Percentiles rank a stretch among this genome's conserved stretches.
Evolutionary conservation across 2,888 invertebrate species (phyloP).

Genomic region (Hypselothyrea guttata): DNA sequence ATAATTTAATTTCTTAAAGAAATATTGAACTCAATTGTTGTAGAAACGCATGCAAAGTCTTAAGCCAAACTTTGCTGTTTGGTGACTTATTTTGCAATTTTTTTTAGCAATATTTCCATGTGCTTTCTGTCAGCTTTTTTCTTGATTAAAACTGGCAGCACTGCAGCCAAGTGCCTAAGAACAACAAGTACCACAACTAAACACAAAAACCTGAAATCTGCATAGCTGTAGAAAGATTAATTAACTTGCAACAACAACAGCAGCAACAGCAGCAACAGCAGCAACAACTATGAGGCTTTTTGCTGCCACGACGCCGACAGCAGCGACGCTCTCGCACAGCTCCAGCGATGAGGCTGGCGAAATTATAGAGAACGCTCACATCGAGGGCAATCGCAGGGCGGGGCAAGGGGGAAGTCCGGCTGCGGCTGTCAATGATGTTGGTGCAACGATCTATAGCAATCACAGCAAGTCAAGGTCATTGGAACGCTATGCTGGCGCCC

Average conservation of each 20-base stretch:
- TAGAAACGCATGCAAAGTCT: too few relatives aligned
- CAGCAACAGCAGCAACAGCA: conserved; percentile 8
- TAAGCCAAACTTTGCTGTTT: too few relatives aligned
- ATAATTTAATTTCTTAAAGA: too few relatives aligned
- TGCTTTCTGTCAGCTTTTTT: too few relatives aligned
- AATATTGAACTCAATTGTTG: too few relatives aligned
- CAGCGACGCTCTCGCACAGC: conserved; percentile 41
- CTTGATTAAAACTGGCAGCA: too few relatives aligned
- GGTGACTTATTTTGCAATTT: too few relatives aligned
- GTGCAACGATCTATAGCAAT: conserved; percentile 52
- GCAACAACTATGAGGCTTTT: conserved; percentile 56
- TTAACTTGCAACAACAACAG: conserved; percentile 45
- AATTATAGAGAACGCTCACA: conserved; percentile 61
- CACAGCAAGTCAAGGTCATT: conserved; percentile 79
- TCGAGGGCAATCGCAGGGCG: conserved; percentile 8
- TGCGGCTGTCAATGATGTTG: conserved; percentile 13
- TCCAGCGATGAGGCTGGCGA: conserved; percentile 67
- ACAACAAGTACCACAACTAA: conserved; percentile 6
- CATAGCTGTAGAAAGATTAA: conserved; percentile 68
- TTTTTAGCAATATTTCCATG: too few relatives aligned
- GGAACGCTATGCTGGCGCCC: conserved; percentile 78
- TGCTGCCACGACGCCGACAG: conserved; percentile 37
- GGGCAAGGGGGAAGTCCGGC: neutral
- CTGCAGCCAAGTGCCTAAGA: conserved; percentile 64
- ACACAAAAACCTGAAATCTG: conserved; percentile 70